phyloP scores from a whole-genome alignment of 2,888 invertebrate species.

The Lycophotia porphyrea region DNA sequence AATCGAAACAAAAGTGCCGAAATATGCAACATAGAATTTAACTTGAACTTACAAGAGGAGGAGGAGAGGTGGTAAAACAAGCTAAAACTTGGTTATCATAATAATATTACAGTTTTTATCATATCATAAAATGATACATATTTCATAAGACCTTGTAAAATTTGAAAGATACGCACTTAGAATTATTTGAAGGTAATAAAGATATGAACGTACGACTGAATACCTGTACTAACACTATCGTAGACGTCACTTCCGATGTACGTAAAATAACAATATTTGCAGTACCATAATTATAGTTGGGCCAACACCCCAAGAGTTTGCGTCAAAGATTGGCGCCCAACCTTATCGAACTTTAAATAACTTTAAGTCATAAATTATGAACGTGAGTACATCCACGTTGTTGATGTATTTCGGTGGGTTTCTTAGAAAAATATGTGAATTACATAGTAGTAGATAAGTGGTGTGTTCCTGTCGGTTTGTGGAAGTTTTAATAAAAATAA shows the following conservation, averaged over 20 bases:
- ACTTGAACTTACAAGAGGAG: not conserved
- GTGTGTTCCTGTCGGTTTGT: not conserved
- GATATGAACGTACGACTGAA: slow-evolving; percentile 13
- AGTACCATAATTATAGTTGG: slow-evolving; percentile 38
- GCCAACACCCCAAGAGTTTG: slow-evolving; percentile 17
- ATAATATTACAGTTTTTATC: not conserved
- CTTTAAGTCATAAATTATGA: slow-evolving; percentile 42
- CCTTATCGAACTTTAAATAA: slow-evolving; percentile 53
- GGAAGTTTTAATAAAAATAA: not conserved
- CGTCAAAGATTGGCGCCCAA: slow-evolving; percentile 41
- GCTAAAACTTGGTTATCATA: not conserved
- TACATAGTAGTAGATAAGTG: slow-evolving; percentile 37
- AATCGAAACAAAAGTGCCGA: no score
- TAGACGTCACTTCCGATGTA: slow-evolving; percentile 64
- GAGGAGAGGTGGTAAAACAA: not conserved
- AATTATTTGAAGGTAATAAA: slow-evolving; percentile 15
- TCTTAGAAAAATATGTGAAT: slow-evolving; percentile 30
- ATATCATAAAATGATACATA: not conserved
- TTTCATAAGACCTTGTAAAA: not conserved
- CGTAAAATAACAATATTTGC: slow-evolving; percentile 59
- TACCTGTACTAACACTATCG: slow-evolving; percentile 15
- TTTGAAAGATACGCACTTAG: not conserved
- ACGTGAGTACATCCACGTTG: not conserved
- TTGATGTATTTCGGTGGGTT: not conserved
- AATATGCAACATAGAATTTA: no score